Evolutionary conservation across 2,888 invertebrate species (phyloP).

Genomic region (Autographa pulchrina): DNA sequence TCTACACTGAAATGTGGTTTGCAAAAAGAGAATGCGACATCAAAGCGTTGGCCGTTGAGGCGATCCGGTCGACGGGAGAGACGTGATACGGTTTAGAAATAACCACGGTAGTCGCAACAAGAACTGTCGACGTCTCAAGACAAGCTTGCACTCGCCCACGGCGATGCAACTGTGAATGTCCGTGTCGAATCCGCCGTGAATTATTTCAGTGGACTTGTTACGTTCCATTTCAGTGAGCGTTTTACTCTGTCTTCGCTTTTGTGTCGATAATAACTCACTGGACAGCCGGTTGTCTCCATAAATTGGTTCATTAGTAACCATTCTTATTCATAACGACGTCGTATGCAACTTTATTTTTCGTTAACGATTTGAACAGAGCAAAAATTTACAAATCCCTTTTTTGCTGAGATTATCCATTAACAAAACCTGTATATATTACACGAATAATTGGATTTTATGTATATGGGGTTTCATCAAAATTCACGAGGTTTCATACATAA

Average conservation of each 20-base stretch:
- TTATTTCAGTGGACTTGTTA: slow-evolving; percentile 82
- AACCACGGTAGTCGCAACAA: slow-evolving; percentile 71
- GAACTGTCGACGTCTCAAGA: slow-evolving; percentile 74
- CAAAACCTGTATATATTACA: slow-evolving; percentile 49
- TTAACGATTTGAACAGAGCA: slow-evolving; percentile 49
- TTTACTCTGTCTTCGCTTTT: slow-evolving; percentile 77
- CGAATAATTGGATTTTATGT: slow-evolving; percentile 51
- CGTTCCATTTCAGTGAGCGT: slow-evolving; percentile 80
- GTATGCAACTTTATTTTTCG: slow-evolving; percentile 54
- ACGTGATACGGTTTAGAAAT: slow-evolving; percentile 88
- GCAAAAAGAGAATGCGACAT: slow-evolving; percentile 88
- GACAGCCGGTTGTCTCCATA: slow-evolving; percentile 74
- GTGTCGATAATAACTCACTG: slow-evolving; percentile 78
- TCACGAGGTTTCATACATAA: slow-evolving; percentile 55
- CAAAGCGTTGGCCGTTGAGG: slow-evolving; percentile 80
- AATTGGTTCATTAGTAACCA: slow-evolving; percentile 79
- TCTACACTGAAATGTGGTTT: slow-evolving; percentile 82
- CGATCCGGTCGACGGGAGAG: slow-evolving; percentile 78
- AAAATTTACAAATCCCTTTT: slow-evolving; percentile 33
- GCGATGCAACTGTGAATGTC: slow-evolving; percentile 73
- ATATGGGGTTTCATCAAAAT: slow-evolving; percentile 50
- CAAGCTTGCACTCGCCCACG: slow-evolving; percentile 77
- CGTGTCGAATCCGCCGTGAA: slow-evolving; percentile 84
- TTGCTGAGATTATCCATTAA: slow-evolving; percentile 39
- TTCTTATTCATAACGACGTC: slow-evolving; percentile 71